Percentiles rank a stretch among this genome's conserved stretches.
phyloP scores from a whole-genome alignment of 2,113 vertebrate genomes.

The Pachypanchax playfairii region DNA sequence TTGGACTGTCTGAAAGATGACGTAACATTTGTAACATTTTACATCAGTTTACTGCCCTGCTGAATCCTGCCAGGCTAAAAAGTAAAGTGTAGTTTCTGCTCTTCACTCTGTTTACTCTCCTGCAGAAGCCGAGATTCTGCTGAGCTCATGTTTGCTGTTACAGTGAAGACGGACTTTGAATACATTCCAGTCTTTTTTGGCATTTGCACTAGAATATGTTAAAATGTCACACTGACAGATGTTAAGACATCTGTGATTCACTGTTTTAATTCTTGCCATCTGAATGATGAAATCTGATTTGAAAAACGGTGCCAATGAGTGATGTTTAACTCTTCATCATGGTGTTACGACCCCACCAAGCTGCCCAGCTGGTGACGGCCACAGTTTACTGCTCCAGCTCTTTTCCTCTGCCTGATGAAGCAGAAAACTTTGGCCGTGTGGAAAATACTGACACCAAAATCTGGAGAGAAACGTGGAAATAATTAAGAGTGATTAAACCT shows the following conservation, averaged over 20 bases:
- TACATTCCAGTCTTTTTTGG: slow-evolving; percentile 66
- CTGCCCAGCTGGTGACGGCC: no score
- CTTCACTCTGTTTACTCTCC: neutral
- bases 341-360: neutral
- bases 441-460: neutral
- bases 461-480: neutral
- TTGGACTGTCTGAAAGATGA: slow-evolving; percentile 15
- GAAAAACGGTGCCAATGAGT: neutral
- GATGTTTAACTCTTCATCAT: no score
- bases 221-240: slow-evolving; percentile 33
- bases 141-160: slow-evolving; percentile 12
- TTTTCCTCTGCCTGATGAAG: neutral
- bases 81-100: neutral
- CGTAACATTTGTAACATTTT: slow-evolving; percentile 25
- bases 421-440: neutral
- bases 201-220: slow-evolving; percentile 61
- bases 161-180: slow-evolving; percentile 34
- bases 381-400: no score
- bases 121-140: slow-evolving; percentile 1
- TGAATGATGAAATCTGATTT: no score
- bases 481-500: neutral
- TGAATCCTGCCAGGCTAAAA: slow-evolving; percentile 50
- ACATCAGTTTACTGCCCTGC: slow-evolving; percentile 31
- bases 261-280: no score
- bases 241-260: slow-evolving; percentile 43